These are phyloP conservation scores for Chloroclysta siterata DNA, from an alignment of 2,888 invertebrate species.

Conservation along the genomic window DNA sequence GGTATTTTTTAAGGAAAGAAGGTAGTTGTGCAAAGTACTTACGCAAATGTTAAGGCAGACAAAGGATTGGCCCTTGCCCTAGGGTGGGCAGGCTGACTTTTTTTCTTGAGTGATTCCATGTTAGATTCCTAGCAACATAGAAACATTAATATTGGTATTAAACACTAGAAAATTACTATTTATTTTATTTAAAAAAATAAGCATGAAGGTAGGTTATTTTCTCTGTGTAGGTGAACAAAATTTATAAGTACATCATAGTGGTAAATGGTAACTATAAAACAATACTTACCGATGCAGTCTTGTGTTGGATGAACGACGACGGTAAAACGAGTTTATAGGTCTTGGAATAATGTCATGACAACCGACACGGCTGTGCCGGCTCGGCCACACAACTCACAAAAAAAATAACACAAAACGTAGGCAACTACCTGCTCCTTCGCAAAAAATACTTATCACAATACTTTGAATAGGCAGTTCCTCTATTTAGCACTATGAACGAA, in stretches of 20 bases:
- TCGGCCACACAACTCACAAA: slow-evolving; percentile 23
- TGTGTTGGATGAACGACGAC: slow-evolving; percentile 14
- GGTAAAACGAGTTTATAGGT: slow-evolving; percentile 13
- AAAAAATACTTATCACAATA: slow-evolving; percentile 18
- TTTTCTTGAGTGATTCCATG: slow-evolving; percentile 85
- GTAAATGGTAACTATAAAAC: not conserved
- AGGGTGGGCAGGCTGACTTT: slow-evolving; percentile 85
- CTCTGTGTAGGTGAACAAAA: not conserved
- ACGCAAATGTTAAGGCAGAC: slow-evolving; percentile 88
- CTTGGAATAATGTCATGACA: slow-evolving; percentile 25
- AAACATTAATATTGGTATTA: not conserved
- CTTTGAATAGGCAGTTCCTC: not conserved
- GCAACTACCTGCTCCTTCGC: slow-evolving; percentile 33
- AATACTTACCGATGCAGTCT: slow-evolving; percentile 29
- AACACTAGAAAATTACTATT: not conserved
- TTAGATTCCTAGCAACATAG: slow-evolving; percentile 11
- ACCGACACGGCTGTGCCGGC: slow-evolving; percentile 23
- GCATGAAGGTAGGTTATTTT: not conserved
- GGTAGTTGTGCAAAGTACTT: slow-evolving; percentile 58
- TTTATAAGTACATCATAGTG: no score
- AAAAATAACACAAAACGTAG: slow-evolving; percentile 23
- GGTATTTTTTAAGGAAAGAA: not conserved
- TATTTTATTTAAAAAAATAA: no score
- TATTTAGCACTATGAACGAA: not conserved
- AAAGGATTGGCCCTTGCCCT: slow-evolving; percentile 87